phyloP scores from a whole-genome alignment of 2,888 invertebrate species.

The Celastrina argiolus region DNA sequence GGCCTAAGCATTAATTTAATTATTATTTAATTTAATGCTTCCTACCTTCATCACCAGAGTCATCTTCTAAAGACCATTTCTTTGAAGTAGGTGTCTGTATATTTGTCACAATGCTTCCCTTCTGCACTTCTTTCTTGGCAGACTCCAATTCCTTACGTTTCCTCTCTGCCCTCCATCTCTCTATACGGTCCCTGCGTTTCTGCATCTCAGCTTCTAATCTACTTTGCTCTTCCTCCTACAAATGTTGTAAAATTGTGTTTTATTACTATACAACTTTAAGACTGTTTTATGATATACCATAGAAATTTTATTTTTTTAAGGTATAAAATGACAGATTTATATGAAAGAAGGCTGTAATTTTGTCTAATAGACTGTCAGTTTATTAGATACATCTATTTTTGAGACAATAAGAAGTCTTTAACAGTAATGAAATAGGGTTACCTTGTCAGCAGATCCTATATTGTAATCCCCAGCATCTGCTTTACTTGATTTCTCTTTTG shows the following conservation, averaged over 20 bases:
- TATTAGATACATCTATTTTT: too few species aligned
- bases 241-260: background rate
- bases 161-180: slow-evolving; percentile 96
- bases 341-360: too few species aligned
- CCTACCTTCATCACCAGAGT: slow-evolving; percentile 93
- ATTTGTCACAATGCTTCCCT: slow-evolving; percentile 80
- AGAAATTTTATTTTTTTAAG: too few species aligned
- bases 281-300: too few species aligned
- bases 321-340: too few species aligned
- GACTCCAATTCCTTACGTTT: slow-evolving; percentile 91
- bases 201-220: slow-evolving; percentile 96
- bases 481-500: slow-evolving; percentile 77
- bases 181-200: slow-evolving; percentile 95
- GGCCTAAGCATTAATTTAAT: too few species aligned
- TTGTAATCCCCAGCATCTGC: slow-evolving; percentile 82
- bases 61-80: slow-evolving; percentile 97
- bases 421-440: slow-evolving; percentile 41
- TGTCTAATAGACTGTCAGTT: too few species aligned
- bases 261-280: background rate
- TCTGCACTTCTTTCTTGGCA: slow-evolving; percentile 85
- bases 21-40: slow-evolving; percentile 25
- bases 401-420: background rate
- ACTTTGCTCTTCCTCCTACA: slow-evolving; percentile 91
- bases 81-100: slow-evolving; percentile 81
- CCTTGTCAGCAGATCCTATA: slow-evolving; percentile 86